phyloP scores from a whole-genome alignment of 2,888 invertebrate genomes.

The Stenichneumon culpator region DNA sequence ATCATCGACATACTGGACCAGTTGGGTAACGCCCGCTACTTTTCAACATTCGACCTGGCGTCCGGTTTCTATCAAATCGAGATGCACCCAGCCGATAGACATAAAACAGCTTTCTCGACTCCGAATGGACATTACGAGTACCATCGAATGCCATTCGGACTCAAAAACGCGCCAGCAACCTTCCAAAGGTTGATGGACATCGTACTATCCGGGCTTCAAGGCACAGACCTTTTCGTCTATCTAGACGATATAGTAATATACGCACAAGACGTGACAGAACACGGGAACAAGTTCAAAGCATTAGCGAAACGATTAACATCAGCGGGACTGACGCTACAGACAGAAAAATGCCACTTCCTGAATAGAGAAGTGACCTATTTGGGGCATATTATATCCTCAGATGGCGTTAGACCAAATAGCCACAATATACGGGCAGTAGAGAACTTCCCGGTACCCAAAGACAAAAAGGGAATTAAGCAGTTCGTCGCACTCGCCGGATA shows the following conservation, averaged over 20 bases:
- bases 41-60: not conserved
- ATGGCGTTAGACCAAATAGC: no score
- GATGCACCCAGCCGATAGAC: not conserved
- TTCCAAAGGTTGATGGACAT: no score
- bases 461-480: not conserved
- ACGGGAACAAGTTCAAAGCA: not conserved
- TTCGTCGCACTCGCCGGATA: not conserved
- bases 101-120: not conserved
- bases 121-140: no score
- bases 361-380: slow-evolving; percentile 52
- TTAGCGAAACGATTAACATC: slow-evolving; percentile 51
- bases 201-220: no score
- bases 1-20: not conserved
- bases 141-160: no score
- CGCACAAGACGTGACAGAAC: no score
- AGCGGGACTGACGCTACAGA: slow-evolving; percentile 33
- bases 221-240: no score
- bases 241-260: no score
- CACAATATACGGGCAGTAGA: no score
- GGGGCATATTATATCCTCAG: slow-evolving; percentile 53
- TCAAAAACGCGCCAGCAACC: no score
- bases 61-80: not conserved
- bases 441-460: no score
- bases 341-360: slow-evolving; percentile 57
- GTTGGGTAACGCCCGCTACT: not conserved